These are phyloP conservation scores for Amorpha juglandis DNA, from an alignment of 2,888 invertebrate species.

Conservation along the genomic window DNA sequence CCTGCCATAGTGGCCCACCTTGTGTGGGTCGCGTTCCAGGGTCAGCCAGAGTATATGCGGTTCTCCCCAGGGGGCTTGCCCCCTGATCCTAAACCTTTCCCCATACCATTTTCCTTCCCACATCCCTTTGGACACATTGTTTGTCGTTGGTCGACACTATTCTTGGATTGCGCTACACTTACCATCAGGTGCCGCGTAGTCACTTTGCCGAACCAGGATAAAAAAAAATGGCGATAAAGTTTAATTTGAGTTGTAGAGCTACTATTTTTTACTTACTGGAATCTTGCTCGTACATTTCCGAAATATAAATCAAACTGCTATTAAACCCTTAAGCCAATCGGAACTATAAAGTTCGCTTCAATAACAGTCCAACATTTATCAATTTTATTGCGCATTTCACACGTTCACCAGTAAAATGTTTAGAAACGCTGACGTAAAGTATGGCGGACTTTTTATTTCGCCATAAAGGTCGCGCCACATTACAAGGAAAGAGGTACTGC, in stretches of 20 bases:
- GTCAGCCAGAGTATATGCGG: too few relatives aligned
- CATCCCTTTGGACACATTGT: too few relatives aligned
- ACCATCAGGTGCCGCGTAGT: too few relatives aligned
- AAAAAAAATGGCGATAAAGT: not conserved
- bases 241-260: not conserved
- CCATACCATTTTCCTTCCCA: too few relatives aligned
- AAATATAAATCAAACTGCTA: not conserved
- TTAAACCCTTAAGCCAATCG: not conserved
- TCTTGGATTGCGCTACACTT: too few relatives aligned
- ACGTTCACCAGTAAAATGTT: slow-evolving; percentile 14
- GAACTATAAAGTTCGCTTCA: slow-evolving; percentile 4
- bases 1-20: too few relatives aligned
- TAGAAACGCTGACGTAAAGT: slow-evolving; percentile 9
- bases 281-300: not conserved
- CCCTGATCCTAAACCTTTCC: too few relatives aligned
- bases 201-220: too few relatives aligned
- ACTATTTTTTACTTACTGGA: not conserved
- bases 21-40: too few relatives aligned
- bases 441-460: not conserved
- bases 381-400: slow-evolving; percentile 4
- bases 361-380: not conserved
- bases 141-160: too few relatives aligned
- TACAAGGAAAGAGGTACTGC: not conserved
- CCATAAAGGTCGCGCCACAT: not conserved
- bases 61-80: too few relatives aligned